Conservation (phyloP, 2,113 vertebrate genomes). For the Xyliphius kryptos region DNA sequence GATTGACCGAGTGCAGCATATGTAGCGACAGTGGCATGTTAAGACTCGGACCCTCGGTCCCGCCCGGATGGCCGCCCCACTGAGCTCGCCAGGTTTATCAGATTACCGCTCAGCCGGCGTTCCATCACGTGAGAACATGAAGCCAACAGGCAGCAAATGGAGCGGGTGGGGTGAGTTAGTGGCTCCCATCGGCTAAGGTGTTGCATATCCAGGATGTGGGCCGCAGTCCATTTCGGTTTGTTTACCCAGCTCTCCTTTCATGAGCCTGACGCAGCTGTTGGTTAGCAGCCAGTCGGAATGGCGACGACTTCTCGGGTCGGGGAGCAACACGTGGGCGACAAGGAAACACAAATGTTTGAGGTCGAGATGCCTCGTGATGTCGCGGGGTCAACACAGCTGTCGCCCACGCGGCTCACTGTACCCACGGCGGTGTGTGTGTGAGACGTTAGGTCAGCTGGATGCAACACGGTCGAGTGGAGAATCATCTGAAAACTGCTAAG, state of each 20-base stretch:
- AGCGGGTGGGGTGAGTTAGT: background rate
- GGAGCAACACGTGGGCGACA: constrained; percentile 11
- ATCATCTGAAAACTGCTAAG: too few species aligned
- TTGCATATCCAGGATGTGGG: background rate
- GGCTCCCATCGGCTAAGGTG: background rate
- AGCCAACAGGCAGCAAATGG: background rate
- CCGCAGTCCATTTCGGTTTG: background rate
- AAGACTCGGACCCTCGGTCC: too few species aligned
- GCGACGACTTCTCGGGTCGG: background rate
- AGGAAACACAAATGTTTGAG: constrained; percentile 30
- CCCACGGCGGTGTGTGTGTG: constrained; percentile 2
- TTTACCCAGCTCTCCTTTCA: constrained; percentile 18
- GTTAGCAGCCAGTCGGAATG: background rate
- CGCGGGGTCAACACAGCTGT: constrained; percentile 27
- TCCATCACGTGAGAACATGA: too few species aligned
- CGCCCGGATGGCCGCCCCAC: too few species aligned
- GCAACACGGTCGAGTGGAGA: too few species aligned
- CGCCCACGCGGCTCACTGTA: constrained; percentile 12
- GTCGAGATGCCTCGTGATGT: background rate
- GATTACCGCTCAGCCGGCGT: background rate
- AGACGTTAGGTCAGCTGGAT: constrained; percentile 7
- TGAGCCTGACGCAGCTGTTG: constrained; percentile 20
- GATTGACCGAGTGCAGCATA: constrained; percentile 9
- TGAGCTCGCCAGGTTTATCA: constrained; percentile 10
- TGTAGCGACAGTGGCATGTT: too few species aligned